Evolutionary conservation across 2,888 invertebrate species (phyloP).

Genomic region (Glyphotaelius pellucidus): DNA sequence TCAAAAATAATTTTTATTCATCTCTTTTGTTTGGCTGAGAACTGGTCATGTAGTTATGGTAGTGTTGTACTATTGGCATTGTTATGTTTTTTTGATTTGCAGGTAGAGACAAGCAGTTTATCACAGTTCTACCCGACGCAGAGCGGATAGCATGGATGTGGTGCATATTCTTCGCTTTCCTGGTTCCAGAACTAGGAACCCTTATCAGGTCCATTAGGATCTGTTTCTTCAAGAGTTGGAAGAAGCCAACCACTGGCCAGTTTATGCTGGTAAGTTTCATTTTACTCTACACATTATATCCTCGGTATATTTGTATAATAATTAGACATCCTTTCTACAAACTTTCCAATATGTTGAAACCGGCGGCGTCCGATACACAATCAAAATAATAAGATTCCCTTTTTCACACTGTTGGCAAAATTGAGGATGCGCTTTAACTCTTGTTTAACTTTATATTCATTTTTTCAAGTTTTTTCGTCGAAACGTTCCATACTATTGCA

Average conservation of each 20-base stretch:
- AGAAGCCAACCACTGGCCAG: slow-evolving; percentile 81
- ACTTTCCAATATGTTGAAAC: no score
- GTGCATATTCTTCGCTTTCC: slow-evolving; percentile 91
- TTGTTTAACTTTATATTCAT: no score
- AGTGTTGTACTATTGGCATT: background rate
- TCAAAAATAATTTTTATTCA: no score
- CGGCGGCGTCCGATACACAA: no score
- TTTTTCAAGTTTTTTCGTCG: no score
- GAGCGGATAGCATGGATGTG: slow-evolving; percentile 96
- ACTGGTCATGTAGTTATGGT: no score
- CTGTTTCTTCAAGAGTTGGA: slow-evolving; percentile 93
- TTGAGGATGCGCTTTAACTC: no score
- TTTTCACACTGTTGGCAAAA: no score
- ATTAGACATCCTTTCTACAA: no score
- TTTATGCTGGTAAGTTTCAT: slow-evolving; percentile 73
- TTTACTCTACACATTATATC: background rate
- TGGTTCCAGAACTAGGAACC: slow-evolving; percentile 92
- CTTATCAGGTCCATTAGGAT: slow-evolving; percentile 90
- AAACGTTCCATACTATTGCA: no score
- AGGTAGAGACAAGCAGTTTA: slow-evolving; percentile 93
- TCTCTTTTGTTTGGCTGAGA: no score
- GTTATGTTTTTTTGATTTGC: slow-evolving; percentile 59
- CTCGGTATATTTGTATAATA: background rate
- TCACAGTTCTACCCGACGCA: slow-evolving; percentile 87
- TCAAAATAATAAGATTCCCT: no score